phyloP scores from a whole-genome alignment of 2,113 vertebrate species.

The Cololabis saira region DNA sequence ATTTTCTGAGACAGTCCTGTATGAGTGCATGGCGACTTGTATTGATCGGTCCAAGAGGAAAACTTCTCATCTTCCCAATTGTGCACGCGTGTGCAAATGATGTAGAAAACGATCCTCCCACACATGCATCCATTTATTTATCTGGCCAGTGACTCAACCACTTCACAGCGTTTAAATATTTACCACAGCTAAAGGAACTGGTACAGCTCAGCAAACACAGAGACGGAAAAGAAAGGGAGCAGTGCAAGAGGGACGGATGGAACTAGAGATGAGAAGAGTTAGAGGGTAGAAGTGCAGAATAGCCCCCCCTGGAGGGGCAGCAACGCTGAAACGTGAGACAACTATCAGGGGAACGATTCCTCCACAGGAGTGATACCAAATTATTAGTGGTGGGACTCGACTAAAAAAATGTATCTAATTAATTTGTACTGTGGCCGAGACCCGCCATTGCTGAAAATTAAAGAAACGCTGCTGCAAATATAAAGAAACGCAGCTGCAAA shows the following conservation, averaged over 20 bases:
- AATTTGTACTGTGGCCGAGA: too few species aligned
- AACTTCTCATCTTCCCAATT: constrained; percentile 3
- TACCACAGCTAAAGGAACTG: constrained; percentile 56
- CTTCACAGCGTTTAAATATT: constrained; percentile 16
- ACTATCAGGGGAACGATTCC: constrained; percentile 47
- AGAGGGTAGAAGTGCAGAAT: constrained; percentile 21
- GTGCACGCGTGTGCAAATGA: not conserved
- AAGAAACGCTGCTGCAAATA: too few species aligned
- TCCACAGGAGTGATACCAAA: not conserved
- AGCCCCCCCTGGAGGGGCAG: constrained; percentile 66
- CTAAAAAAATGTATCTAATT: too few species aligned
- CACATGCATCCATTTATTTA: constrained; percentile 41
- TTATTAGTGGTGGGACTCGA: too few species aligned
- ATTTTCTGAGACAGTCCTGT: too few species aligned
- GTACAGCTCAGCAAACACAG: constrained; percentile 34
- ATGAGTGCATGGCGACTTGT: constrained; percentile 6
- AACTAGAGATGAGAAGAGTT: constrained; percentile 24
- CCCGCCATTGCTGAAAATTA: too few species aligned
- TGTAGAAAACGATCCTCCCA: not conserved
- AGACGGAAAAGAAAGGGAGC: constrained; percentile 10
- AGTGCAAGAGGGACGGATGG: not conserved
- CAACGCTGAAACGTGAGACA: constrained; percentile 21
- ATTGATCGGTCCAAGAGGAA: constrained; percentile 25
- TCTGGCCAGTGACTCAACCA: constrained; percentile 45
- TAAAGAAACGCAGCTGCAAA: too few species aligned